Evolutionary conservation across 92 coral and sea anemone species (phyloP), one percentile per base, ranked within the genome.

Genomic region (Palythoa caribaeorum): DNA sequence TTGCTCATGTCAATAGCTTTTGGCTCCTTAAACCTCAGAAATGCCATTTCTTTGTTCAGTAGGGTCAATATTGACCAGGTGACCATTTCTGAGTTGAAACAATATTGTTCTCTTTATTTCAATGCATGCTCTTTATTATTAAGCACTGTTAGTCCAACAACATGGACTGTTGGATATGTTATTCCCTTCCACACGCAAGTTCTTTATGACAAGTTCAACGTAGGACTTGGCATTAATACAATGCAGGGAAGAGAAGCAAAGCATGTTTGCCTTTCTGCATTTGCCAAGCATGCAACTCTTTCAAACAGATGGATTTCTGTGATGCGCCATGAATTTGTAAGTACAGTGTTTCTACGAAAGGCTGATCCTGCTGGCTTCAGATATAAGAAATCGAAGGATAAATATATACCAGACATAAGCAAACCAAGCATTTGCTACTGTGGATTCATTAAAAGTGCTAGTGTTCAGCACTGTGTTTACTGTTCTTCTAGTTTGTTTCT

Each of bases 141-240:
- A 28, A 28, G 28, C 28, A 28, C 66, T 92, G 35, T 93, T 53
- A 90, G 78, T 54, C 93, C 93, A 69, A 87, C 95, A 71, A 84
- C 88, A 21, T 90, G 95, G 95, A 93, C 95, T 73, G 81, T 90
- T 70, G 93, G 93, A 21, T 93, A 88, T 88, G 93, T 93, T n/a
- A 84, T 92, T 71, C 93, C 95, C 80, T 86, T 91, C 63, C 91
- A 92, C 87, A 83, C 85, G 80, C 76, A 28, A 28, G 35, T 74
- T 90, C 47, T 90, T 86, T 83, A 54, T 60, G 65, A 83, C 79
- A 83, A 89, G 73, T 81, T 71, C 55, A 52, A 52, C 1, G 7
- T 52, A 52, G 55, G 55, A 90, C 9, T 66, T 92, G 38, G 91
- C 92, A 6, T 86, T 92, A 55, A 92, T 92, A 92, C 48, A 28